Evolutionary conservation across 2,797 vertebrate species (phyloP).

Genomic region (Danio choprae): DNA sequence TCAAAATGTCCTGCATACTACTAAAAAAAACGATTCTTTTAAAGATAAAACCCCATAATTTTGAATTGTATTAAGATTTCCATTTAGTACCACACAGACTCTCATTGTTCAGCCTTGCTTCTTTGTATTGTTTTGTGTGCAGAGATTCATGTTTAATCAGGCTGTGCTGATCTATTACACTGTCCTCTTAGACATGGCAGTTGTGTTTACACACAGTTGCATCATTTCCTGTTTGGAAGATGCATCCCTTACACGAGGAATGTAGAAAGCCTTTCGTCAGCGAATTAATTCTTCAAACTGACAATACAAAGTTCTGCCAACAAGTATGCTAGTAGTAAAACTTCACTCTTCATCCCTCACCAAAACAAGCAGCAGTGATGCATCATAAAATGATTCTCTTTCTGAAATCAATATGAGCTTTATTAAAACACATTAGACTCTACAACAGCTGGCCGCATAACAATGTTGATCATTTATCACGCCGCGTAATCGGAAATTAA

Average conservation of each 20-base stretch:
- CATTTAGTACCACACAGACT: not conserved
- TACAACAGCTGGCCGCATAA: conserved; percentile 5
- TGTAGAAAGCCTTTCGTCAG: conserved; percentile 1
- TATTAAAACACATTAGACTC: conserved; percentile 20
- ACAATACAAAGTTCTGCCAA: conserved; percentile 35
- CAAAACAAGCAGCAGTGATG: not conserved
- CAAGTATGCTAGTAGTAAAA: not conserved
- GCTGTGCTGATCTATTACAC: conserved; percentile 21
- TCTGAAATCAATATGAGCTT: conserved; percentile 1
- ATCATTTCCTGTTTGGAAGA: conserved; percentile 48
- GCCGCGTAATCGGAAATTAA: conserved; percentile 3
- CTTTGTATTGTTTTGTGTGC: not conserved
- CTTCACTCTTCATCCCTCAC: not conserved
- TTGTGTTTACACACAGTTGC: conserved; percentile 52
- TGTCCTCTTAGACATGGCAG: conserved; percentile 12
- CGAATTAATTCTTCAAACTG: conserved; percentile 11
- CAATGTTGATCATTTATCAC: conserved; percentile 14
- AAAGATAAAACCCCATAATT: too few species aligned
- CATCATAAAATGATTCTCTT: not conserved
- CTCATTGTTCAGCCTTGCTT: too few species aligned
- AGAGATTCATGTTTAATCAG: conserved; percentile 45
- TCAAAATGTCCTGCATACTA: too few species aligned
- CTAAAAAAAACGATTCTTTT: too few species aligned
- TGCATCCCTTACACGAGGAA: conserved; percentile 28
- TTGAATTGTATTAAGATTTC: too few species aligned